Conservation (phyloP, 2,113 vertebrate genomes). For the Amphiprion ocellaris region DNA sequence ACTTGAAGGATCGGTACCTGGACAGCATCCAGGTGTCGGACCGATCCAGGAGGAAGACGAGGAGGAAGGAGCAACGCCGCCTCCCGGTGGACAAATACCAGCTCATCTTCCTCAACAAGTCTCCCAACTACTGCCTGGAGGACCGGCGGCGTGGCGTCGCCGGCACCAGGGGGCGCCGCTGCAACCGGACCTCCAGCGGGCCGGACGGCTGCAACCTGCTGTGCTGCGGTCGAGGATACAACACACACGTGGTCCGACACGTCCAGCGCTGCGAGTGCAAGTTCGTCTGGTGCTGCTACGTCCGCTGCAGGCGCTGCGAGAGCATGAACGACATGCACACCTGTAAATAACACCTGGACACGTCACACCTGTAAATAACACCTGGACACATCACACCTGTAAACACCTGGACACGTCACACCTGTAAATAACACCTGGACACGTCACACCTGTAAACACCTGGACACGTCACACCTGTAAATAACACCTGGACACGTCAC, state of each 20-base stretch:
- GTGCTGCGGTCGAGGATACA: slow-evolving; percentile 96
- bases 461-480: not conserved
- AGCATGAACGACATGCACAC: slow-evolving; percentile 97
- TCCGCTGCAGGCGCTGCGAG: slow-evolving; percentile 94
- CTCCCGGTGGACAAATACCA: slow-evolving; percentile 86
- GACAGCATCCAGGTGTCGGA: slow-evolving; percentile 91
- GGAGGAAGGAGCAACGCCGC: slow-evolving; percentile 86
- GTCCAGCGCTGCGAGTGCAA: slow-evolving; percentile 95
- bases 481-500: too few species aligned
- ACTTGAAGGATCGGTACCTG: slow-evolving; percentile 95
- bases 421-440: not conserved
- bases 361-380: not conserved
- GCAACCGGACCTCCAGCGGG: slow-evolving; percentile 90
- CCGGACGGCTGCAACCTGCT: slow-evolving; percentile 92
- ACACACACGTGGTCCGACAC: slow-evolving; percentile 93
- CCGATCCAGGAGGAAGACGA: slow-evolving; percentile 86
- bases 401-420: not conserved
- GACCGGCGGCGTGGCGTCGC: slow-evolving; percentile 88
- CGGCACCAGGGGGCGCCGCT: slow-evolving; percentile 93
- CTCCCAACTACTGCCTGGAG: slow-evolving; percentile 95
- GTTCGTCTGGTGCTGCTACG: slow-evolving; percentile 98
- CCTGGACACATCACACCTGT: not conserved
- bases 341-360: slow-evolving; percentile 87
- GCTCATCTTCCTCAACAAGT: slow-evolving; percentile 93
- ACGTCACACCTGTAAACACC: not conserved